Conservation (phyloP, 2,113 vertebrate genomes). For the Sylvia atricapilla region DNA sequence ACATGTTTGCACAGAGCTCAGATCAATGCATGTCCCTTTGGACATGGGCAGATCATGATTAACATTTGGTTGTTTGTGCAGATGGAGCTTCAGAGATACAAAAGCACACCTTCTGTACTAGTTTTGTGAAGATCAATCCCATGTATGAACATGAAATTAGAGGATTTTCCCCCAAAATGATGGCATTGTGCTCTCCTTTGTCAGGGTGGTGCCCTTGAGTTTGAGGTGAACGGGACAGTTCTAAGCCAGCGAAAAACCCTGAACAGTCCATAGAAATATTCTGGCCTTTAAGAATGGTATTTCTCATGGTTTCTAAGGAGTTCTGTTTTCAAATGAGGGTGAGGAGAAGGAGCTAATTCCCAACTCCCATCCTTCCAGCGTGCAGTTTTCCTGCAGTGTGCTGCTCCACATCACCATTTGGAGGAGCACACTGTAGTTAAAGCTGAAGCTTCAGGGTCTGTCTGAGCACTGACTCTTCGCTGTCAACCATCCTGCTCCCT, state of each 20-base stretch:
- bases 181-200: not conserved
- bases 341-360: not conserved
- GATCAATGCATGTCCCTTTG: not conserved
- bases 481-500: not conserved
- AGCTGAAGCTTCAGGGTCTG: not conserved
- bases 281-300: not conserved
- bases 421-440: not conserved
- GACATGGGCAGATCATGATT: not conserved
- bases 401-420: fast-evolving
- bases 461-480: not conserved
- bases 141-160: not conserved
- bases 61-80: not conserved
- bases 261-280: not conserved
- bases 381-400: not conserved
- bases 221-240: not conserved
- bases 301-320: not conserved
- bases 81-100: not conserved
- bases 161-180: not conserved
- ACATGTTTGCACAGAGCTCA: fast-evolving
- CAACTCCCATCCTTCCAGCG: not conserved
- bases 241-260: not conserved
- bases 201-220: not conserved
- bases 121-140: not conserved
- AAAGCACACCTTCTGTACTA: not conserved
- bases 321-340: not conserved